phyloP scores from a whole-genome alignment of 2,888 invertebrate genomes.

The Metallyticus violacea region DNA sequence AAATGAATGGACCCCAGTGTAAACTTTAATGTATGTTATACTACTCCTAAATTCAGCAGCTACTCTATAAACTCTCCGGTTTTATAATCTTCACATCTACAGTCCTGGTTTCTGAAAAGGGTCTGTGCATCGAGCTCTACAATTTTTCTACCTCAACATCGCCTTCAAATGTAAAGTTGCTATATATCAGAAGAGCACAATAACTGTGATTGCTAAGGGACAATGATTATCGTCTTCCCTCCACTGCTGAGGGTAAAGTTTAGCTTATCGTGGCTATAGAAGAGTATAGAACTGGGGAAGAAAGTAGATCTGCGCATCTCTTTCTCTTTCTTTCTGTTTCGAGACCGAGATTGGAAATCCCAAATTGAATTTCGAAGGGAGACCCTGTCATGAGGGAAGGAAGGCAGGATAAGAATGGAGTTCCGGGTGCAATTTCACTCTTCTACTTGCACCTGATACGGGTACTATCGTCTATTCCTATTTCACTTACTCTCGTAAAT shows the following conservation, averaged over 20 bases:
- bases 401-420: neutral
- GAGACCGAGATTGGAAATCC: slow-evolving; percentile 27
- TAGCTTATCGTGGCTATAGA: neutral
- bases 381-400: neutral
- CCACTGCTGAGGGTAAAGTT: neutral
- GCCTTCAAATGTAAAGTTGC: too few relatives aligned
- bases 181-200: too few relatives aligned
- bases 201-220: neutral
- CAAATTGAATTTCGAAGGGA: slow-evolving; percentile 26
- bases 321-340: neutral
- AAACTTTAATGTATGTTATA: too few relatives aligned
- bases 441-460: neutral
- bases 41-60: too few relatives aligned
- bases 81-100: too few relatives aligned
- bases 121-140: too few relatives aligned
- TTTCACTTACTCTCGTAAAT: neutral
- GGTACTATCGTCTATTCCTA: neutral
- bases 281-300: neutral
- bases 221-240: neutral
- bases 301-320: neutral
- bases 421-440: neutral
- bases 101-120: too few relatives aligned
- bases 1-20: too few relatives aligned
- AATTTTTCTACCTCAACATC: too few relatives aligned
- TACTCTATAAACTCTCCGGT: too few relatives aligned